These are phyloP conservation scores for Meloe dianella DNA, from an alignment of 2,888 invertebrate genomes.

Conservation along the genomic window DNA sequence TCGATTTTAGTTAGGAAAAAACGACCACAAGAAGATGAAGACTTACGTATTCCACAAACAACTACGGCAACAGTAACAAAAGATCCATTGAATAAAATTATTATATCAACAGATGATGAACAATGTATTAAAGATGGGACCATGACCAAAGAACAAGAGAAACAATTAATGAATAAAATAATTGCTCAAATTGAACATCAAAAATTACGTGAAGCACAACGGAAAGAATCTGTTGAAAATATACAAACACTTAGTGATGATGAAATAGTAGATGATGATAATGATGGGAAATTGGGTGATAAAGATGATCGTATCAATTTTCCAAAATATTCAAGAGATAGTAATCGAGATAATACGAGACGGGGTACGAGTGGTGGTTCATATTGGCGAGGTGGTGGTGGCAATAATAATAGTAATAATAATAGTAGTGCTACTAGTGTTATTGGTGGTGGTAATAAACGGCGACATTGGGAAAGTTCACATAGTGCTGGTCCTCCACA, in stretches of 20 bases:
- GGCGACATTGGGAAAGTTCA: conserved; percentile 30
- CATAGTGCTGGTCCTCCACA: conserved; percentile 32
- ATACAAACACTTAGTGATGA: conserved; percentile 58
- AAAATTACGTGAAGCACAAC: conserved; percentile 77
- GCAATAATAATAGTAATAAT: neutral
- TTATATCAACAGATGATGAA: conserved; percentile 82
- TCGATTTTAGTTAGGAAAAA: conserved; percentile 43
- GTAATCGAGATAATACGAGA: neutral
- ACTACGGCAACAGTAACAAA: neutral
- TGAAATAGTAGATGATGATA: conserved; percentile 45
- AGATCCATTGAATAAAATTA: conserved; percentile 66
- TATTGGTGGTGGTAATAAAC: conserved; percentile 19
- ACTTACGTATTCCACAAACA: conserved; percentile 35
- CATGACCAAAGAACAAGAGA: conserved; percentile 76
- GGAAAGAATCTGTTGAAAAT: conserved; percentile 62
- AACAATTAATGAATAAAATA: conserved; percentile 77
- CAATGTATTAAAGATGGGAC: conserved; percentile 77
- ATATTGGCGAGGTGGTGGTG: conserved; percentile 39
- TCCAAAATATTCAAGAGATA: conserved; percentile 28
- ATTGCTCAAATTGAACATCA: conserved; percentile 78
- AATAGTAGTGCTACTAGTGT: conserved; percentile 22
- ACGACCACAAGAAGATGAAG: conserved; percentile 38
- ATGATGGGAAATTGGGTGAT: conserved; percentile 36
- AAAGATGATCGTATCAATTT: conserved; percentile 22
- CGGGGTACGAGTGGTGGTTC: conserved; percentile 20